phyloP scores from a whole-genome alignment of 2,797 vertebrate genomes.

The Loris lydekkerianus region DNA sequence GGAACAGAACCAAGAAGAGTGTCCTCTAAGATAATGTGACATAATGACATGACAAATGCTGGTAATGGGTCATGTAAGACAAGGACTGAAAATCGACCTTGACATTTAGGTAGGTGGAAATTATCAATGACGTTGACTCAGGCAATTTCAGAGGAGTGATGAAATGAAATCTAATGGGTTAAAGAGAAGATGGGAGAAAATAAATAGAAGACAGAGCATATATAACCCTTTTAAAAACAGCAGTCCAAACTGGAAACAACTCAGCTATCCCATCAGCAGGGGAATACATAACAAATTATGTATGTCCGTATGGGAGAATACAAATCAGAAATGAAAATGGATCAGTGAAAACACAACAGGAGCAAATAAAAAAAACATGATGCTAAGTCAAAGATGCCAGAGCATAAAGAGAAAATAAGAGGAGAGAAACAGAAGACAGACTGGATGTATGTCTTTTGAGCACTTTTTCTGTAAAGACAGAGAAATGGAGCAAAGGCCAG shows the following conservation, averaged over 20 bases:
- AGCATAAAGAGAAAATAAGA: background rate
- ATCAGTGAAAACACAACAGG: background rate
- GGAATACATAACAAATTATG: background rate
- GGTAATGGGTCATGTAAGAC: background rate
- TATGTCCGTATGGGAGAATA: background rate
- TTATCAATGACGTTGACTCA: background rate
- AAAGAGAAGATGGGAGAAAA: background rate
- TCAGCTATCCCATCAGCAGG: background rate
- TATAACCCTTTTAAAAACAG: background rate
- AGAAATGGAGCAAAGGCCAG: background rate
- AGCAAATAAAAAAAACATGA: background rate
- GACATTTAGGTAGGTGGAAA: constrained; percentile 25
- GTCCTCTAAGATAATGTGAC: background rate
- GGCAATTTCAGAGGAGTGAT: background rate
- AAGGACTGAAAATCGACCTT: background rate
- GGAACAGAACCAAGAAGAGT: background rate
- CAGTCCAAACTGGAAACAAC: background rate
- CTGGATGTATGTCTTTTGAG: background rate
- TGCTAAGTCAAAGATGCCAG: background rate
- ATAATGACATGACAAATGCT: background rate
- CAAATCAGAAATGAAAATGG: background rate
- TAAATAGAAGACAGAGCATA: background rate
- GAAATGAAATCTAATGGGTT: background rate
- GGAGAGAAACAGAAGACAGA: background rate
- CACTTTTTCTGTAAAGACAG: background rate